These are phyloP conservation scores for Hydrolagus affinis DNA, from an alignment of 2,113 vertebrate genomes.

Conservation along the genomic window DNA sequence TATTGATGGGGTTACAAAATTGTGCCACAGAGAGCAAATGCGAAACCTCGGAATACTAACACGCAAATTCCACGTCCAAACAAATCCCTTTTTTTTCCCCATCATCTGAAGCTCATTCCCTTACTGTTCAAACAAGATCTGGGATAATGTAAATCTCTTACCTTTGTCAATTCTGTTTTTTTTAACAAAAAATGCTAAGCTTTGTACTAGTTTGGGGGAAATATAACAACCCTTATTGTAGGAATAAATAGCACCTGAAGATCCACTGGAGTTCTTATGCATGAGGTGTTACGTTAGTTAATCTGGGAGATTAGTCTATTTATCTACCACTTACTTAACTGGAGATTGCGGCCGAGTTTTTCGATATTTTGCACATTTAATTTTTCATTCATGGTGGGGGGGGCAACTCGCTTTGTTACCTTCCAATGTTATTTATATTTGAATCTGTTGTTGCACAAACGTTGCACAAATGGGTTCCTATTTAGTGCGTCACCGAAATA, in stretches of 20 bases:
- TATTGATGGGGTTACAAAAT: not conserved
- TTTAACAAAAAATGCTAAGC: not conserved
- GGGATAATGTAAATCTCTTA: not conserved
- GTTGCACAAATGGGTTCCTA: not conserved
- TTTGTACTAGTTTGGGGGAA: not conserved
- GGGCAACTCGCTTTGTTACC: not conserved
- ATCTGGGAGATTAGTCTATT: not conserved
- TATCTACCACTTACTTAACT: slow-evolving; percentile 19
- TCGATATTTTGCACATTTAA: slow-evolving; percentile 27
- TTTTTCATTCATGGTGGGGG: not conserved
- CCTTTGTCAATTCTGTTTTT: not conserved
- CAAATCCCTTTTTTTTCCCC: not conserved
- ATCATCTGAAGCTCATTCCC: not conserved
- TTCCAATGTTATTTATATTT: slow-evolving; percentile 23
- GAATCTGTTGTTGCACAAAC: slow-evolving; percentile 5
- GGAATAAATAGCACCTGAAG: not conserved
- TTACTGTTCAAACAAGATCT: not conserved
- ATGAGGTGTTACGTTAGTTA: slow-evolving; percentile 1
- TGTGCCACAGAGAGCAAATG: slow-evolving; percentile 1
- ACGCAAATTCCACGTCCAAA: not conserved
- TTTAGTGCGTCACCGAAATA: not conserved
- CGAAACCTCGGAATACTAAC: not conserved
- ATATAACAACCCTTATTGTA: not conserved
- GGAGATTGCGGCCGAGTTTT: slow-evolving; percentile 5
- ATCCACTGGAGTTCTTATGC: not conserved